Conservation (phyloP, 1,140 invertebrate genomes). For the Rhizoglyphus robini region DNA sequence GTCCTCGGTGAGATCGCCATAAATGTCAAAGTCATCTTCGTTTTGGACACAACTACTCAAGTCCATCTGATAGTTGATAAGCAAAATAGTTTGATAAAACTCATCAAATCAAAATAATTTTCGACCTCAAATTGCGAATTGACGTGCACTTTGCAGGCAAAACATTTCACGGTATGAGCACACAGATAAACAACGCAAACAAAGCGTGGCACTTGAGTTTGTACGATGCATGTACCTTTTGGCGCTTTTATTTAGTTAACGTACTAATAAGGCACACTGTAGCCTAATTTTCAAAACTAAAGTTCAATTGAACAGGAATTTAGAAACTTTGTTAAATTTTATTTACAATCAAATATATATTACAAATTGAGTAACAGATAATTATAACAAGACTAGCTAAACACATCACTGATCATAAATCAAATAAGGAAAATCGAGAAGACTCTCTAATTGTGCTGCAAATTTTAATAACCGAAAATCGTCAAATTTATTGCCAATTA, state of each 20-base stretch:
- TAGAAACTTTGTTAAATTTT: no score
- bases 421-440: slow-evolving; percentile 44
- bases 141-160: no score
- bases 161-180: no score
- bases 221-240: not conserved
- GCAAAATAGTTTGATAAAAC: no score
- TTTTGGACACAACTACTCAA: not conserved
- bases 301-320: no score
- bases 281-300: not conserved
- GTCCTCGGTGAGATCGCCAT: not conserved
- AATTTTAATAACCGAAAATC: slow-evolving; percentile 61
- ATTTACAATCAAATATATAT: no score
- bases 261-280: not conserved
- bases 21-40: not conserved
- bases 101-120: no score
- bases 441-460: slow-evolving; percentile 67
- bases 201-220: not conserved
- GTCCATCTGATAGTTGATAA: no score
- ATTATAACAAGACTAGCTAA: no score
- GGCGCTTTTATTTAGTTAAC: not conserved
- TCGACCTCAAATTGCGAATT: no score
- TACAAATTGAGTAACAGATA: no score
- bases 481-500: slow-evolving; percentile 67
- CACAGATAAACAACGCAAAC: not conserved
- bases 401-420: slow-evolving; percentile 2